A percentile compares a stretch with the other conserved stretches of the same genome.
Conservation (phyloP, 2,113 vertebrate species). For the Canis aureus region DNA sequence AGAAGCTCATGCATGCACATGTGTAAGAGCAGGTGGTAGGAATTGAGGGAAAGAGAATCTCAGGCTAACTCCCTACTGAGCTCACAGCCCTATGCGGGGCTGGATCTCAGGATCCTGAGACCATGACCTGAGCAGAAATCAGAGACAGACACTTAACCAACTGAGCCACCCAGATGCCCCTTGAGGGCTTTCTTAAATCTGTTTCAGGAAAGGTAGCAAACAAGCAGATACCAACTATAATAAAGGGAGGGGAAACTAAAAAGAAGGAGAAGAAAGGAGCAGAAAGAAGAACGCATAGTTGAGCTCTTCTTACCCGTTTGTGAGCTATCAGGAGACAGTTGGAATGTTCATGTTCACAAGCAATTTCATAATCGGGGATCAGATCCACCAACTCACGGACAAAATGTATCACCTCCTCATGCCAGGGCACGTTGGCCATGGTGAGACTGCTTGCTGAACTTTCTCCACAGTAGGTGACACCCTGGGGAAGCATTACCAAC, state of each 20-base stretch:
- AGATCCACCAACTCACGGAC: conserved; percentile 92
- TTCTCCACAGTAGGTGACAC: conserved; percentile 97
- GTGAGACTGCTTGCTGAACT: conserved; percentile 96
- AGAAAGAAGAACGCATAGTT: accelerated
- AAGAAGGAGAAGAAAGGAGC: background rate
- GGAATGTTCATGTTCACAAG: conserved; percentile 96
- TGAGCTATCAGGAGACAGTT: conserved; percentile 96
- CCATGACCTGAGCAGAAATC: no score
- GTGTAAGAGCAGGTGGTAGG: no score
- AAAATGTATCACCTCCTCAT: conserved; percentile 95
- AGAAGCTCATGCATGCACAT: no score
- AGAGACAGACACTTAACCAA: no score
- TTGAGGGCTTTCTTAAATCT: background rate
- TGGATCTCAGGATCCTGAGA: no score
- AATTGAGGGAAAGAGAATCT: no score
- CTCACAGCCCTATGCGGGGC: no score
- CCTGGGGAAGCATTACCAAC: conserved; percentile 86
- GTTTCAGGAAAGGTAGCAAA: background rate
- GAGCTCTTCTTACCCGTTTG: conserved; percentile 89
- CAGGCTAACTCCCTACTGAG: no score
- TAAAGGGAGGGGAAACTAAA: background rate
- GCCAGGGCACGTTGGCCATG: conserved; percentile 98
- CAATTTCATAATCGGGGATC: conserved; percentile 92
- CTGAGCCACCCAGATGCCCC: no score
- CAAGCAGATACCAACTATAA: background rate